A percentile compares a stretch with the other conserved stretches of the same genome.
Conservation (phyloP, 2,113 vertebrate genomes). For the Centropristis striata region DNA sequence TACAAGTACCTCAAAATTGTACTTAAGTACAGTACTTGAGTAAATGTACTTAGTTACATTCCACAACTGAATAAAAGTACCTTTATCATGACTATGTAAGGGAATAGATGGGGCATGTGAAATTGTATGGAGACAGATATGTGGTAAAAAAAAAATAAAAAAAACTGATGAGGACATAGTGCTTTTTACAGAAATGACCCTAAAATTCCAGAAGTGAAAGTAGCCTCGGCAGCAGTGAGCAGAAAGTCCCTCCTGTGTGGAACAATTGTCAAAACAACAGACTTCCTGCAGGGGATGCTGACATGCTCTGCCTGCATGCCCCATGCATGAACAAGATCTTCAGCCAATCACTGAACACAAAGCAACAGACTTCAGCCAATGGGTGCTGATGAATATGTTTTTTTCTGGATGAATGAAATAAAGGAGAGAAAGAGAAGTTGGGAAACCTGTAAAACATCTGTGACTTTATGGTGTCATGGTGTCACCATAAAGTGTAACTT, state of each 20-base stretch:
- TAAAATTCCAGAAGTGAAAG: neutral
- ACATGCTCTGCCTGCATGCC: slow-evolving; percentile 62
- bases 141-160: no score
- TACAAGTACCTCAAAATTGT: no score
- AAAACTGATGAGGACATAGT: neutral
- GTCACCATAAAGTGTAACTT: no score
- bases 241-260: neutral
- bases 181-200: neutral
- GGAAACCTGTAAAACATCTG: slow-evolving; percentile 4
- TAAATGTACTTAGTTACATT: no score
- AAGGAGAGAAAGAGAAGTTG: neutral
- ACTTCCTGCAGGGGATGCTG: neutral
- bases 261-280: neutral
- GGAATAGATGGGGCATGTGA: neutral
- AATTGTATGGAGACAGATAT: neutral
- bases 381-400: slow-evolving; percentile 6
- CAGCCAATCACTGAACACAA: slow-evolving; percentile 61
- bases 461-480: no score
- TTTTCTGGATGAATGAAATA: neutral
- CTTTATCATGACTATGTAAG: neutral
- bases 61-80: no score
- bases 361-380: slow-evolving; percentile 58
- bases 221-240: neutral
- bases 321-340: slow-evolving; percentile 50
- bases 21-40: no score